Percentiles rank a stretch among this genome's conserved stretches.
These are phyloP conservation scores for Pseudoips prasinana DNA, from an alignment of 2,888 invertebrate species.

Conservation along the genomic window DNA sequence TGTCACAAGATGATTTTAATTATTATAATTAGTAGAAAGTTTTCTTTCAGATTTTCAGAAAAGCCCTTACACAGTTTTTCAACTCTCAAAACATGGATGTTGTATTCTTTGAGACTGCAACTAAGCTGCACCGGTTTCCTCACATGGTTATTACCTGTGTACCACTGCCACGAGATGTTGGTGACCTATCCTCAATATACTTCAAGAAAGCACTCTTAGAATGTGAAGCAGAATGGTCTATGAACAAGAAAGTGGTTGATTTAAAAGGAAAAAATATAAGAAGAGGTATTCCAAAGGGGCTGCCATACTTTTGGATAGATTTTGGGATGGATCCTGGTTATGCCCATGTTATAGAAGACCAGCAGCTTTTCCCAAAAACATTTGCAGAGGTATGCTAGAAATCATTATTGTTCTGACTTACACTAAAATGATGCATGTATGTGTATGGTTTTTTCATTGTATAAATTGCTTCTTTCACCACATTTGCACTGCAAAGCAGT, in stretches of 20 bases:
- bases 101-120: constrained; percentile 95
- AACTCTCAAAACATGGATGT: constrained; percentile 87
- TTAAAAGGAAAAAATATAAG: constrained; percentile 86
- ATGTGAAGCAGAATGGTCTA: constrained; percentile 96
- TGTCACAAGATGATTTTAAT: no score
- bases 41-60: constrained; percentile 89
- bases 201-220: constrained; percentile 99
- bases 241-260: constrained; percentile 91
- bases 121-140: constrained; percentile 86
- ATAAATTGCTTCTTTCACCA: no score
- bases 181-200: constrained; percentile 96
- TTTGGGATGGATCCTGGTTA: constrained; percentile 96
- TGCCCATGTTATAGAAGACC: constrained; percentile 98
- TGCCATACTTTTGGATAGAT: constrained; percentile 97
- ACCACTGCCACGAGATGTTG: constrained; percentile 90
- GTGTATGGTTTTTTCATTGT: no score
- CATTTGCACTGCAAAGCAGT: no score
- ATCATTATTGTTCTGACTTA: no score
- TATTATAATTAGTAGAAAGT: no score
- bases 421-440: no score
- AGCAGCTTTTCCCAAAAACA: constrained; percentile 90
- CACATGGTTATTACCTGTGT: constrained; percentile 96
- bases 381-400: constrained; percentile 91
- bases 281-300: constrained; percentile 92
- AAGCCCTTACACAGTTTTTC: constrained; percentile 90